phyloP scores from a whole-genome alignment of 2,797 vertebrate species.

The Falco cherrug region DNA sequence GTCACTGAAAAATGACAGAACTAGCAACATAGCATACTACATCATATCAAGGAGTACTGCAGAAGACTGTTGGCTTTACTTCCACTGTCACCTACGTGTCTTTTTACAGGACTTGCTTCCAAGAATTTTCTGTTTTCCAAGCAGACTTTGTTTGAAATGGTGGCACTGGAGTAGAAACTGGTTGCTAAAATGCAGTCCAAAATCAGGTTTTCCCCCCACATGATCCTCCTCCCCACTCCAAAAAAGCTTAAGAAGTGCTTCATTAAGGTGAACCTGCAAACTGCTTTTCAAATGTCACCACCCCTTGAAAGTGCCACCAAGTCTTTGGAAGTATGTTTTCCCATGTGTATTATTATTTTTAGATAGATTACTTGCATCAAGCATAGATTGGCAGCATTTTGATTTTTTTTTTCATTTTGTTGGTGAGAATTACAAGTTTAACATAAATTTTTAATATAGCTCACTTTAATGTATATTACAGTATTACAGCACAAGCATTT shows the following conservation, averaged over 20 bases:
- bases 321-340: not conserved
- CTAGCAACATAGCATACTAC: not conserved
- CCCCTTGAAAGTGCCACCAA: not conserved
- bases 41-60: not conserved
- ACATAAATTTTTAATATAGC: not conserved
- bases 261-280: not conserved
- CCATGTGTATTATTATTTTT: not conserved
- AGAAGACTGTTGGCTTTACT: not conserved
- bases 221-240: rapidly evolving
- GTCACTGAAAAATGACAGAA: not conserved
- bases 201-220: not conserved
- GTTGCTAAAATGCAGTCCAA: not conserved
- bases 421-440: not conserved
- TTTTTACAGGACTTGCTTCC: not conserved
- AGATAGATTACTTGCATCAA: not conserved
- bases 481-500: not conserved
- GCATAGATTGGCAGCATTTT: not conserved
- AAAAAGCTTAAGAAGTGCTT: not conserved
- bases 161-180: not conserved
- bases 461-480: not conserved
- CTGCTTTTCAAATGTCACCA: not conserved
- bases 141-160: not conserved
- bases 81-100: not conserved
- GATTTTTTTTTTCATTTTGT: not conserved
- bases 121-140: not conserved